Evolutionary conservation across 2,888 invertebrate species (phyloP).

Genomic region (Rugalucina vietnamica): DNA sequence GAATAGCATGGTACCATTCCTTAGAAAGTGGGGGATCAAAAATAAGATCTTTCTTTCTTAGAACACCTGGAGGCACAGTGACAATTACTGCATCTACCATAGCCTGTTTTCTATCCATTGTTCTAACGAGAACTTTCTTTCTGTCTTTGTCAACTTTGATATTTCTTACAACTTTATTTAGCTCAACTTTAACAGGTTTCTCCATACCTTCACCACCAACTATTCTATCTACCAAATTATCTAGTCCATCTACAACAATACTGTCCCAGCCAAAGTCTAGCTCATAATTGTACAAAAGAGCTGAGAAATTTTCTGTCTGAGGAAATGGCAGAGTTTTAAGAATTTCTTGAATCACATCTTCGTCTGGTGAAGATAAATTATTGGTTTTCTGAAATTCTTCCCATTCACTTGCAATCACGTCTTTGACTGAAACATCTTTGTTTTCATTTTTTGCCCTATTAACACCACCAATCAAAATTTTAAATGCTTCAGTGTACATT

Average conservation of each 20-base stretch:
- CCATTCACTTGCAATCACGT: conserved; percentile 60
- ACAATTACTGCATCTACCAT: conserved; percentile 74
- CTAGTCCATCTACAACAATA: conserved; percentile 74
- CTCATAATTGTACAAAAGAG: conserved; percentile 64
- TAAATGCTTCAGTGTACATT: conserved; percentile 55
- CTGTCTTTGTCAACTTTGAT: conserved; percentile 67
- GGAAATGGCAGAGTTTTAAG: conserved; percentile 50
- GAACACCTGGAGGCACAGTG: conserved; percentile 72
- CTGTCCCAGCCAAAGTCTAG: conserved; percentile 73
- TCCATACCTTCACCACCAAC: conserved; percentile 71
- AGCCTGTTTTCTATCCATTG: conserved; percentile 68
- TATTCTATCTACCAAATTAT: conserved; percentile 71
- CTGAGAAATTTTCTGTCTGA: conserved; percentile 62
- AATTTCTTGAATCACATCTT: conserved; percentile 27
- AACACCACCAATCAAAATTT: conserved; percentile 62
- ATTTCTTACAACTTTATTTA: conserved; percentile 73
- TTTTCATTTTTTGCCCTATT: conserved; percentile 49
- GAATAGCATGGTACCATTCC: conserved; percentile 61
- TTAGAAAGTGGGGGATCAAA: conserved; percentile 74
- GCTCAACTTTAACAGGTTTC: conserved; percentile 67
- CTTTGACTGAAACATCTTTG: conserved; percentile 63
- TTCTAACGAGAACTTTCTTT: conserved; percentile 70
- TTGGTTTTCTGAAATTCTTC: conserved; percentile 7
- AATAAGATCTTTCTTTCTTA: conserved; percentile 62
- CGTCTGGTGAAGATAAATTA: conserved; percentile 1